Percentiles rank a stretch among this genome's conserved stretches.
Conservation (phyloP, 2,888 invertebrate genomes). For the Lysandra coridon region DNA sequence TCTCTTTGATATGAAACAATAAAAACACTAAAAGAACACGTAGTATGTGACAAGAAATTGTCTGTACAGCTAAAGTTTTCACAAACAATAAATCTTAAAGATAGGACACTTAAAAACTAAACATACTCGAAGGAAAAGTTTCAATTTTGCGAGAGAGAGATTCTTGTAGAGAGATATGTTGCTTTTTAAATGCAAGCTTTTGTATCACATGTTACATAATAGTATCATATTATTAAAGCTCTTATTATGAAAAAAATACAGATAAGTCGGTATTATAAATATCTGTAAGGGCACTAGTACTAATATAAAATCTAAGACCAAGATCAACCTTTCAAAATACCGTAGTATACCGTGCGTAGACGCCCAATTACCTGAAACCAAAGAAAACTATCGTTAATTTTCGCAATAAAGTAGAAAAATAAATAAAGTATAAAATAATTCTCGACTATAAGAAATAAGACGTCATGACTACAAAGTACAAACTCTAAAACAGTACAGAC, state of each 20-base stretch:
- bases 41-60: conserved; percentile 41
- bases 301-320: background rate
- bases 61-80: conserved; percentile 38
- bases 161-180: conserved; percentile 41
- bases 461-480: background rate
- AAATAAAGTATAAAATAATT: background rate
- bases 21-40: conserved; percentile 36
- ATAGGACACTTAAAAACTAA: conserved; percentile 44
- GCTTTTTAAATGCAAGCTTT: conserved; percentile 35
- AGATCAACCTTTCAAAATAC: background rate
- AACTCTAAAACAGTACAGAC: background rate
- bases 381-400: background rate
- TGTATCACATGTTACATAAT: conserved; percentile 38
- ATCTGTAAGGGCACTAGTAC: no score
- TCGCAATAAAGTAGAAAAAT: background rate
- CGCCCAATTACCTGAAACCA: background rate
- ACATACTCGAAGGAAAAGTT: conserved; percentile 45
- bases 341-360: background rate
- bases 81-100: conserved; percentile 44
- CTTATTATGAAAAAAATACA: no score
- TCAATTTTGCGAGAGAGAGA: conserved; percentile 43
- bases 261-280: background rate
- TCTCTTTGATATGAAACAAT: conserved; percentile 31
- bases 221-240: background rate
- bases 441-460: background rate